Base-by-base conservation (phyloP, 2,797 vertebrate species). In the Lagodon rhomboides region DNA sequence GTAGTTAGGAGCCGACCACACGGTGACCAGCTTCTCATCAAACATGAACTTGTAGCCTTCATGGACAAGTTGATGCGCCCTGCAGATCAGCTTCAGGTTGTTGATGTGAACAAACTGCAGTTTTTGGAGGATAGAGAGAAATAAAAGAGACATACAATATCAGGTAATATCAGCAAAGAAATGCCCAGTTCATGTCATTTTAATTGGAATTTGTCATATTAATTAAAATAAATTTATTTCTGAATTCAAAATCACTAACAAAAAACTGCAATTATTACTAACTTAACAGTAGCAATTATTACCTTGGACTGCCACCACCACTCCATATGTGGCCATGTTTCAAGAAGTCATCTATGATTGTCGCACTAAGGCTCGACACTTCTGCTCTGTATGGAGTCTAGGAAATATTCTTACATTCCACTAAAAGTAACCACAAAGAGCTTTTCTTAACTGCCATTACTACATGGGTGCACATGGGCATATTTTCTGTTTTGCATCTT, bases 21-120 rank as follows among this genome's bases (percentile, higher is more conserved):
- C 98, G 0, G 98, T 99, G 10, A 99, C 98, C 91, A 99, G 80
- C 91, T 99, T 99, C 94, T 99, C 98, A 2, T 99, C 98, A 38
- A 99, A 99, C 98, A 99, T 99, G 93, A 99, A 99, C 79, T 99
- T 99, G 93, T 98, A 99, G 86, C 98, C 98, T 82, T 99, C 98
- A 0, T 99, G 98, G 43, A 99, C 98, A 0, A 99, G 96, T 89
- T 99, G 98, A 81, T 99, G 98, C 0, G 98, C 98, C 66, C 98
- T 94, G 94, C 98, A 99, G 94, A 99, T 99, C 86, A 99, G 96
- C 91, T 98, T 99, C 82, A 99, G 89, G 93, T 98, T 99, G 96
- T 99, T 99, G 95, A 99, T 99, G 92, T 99, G 98, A 56, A 99
- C 98, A 81, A 99, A 99, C 98, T 99, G 92, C 30, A 74, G 20